phyloP scores from a whole-genome alignment of 2,888 invertebrate species.

The Siphlonurus alternatus region DNA sequence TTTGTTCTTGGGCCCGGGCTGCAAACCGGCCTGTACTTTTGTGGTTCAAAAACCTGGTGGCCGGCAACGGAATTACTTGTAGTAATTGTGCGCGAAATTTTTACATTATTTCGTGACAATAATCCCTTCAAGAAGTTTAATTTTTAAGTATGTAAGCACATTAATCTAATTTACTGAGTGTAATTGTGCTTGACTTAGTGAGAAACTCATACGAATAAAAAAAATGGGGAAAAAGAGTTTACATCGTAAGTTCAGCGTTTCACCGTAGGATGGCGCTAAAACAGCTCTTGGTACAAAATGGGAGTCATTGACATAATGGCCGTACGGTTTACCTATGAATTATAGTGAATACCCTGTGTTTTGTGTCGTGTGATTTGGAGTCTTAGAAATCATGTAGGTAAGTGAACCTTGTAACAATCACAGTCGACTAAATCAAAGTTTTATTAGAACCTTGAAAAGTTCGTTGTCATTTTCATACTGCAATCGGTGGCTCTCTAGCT shows the following conservation, averaged over 20 bases:
- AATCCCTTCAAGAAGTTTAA: background rate
- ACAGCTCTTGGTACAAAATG: conserved; percentile 14
- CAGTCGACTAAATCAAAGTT: too few species aligned
- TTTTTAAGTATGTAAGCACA: background rate
- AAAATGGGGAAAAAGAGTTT: background rate
- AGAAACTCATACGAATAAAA: background rate
- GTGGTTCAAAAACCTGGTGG: conserved; percentile 8
- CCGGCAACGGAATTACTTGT: conserved; percentile 6
- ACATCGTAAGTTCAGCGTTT: conserved; percentile 5
- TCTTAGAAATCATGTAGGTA: conserved; percentile 7
- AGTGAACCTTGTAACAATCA: background rate
- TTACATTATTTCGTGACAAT: background rate
- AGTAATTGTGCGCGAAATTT: background rate
- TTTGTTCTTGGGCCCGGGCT: conserved; percentile 8
- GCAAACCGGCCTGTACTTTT: conserved; percentile 5
- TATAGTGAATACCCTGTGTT: conserved; percentile 5
- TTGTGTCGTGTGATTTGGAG: conserved; percentile 1
- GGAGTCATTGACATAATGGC: conserved; percentile 19
- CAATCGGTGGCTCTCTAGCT: too few species aligned
- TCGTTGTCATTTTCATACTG: too few species aligned
- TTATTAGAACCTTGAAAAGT: too few species aligned
- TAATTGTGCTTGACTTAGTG: background rate
- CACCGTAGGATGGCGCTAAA: conserved; percentile 9
- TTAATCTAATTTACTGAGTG: background rate
- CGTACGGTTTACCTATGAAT: conserved; percentile 14